Conservation (phyloP, 2,797 vertebrate genomes). For the Pangasius krempfi region DNA sequence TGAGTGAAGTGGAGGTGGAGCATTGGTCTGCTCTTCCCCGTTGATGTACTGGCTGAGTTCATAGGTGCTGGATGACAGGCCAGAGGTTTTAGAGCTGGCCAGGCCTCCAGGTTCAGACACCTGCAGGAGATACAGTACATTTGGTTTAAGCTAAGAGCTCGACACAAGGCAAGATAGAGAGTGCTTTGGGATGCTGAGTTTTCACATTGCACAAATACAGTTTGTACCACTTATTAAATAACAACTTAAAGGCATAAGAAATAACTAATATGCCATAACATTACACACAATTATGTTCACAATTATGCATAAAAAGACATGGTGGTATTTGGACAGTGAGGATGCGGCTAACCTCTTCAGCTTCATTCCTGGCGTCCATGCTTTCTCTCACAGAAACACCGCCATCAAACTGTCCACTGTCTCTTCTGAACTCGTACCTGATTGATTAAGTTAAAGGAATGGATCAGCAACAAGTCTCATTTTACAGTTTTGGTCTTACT, state of each 20-base stretch:
- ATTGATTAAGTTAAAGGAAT: neutral
- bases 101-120: constrained; percentile 65
- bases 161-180: neutral
- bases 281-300: neutral
- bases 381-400: constrained; percentile 51
- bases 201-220: neutral
- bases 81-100: constrained; percentile 78
- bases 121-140: constrained; percentile 34
- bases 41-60: constrained; percentile 92
- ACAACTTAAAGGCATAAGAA: neutral
- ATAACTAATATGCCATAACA: neutral
- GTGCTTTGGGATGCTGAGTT: neutral
- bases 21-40: constrained; percentile 53
- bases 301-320: neutral
- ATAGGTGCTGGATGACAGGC: constrained; percentile 84
- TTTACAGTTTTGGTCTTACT: neutral
- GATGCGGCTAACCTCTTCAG: constrained; percentile 47
- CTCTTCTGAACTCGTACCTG: constrained; percentile 63
- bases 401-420: constrained; percentile 53
- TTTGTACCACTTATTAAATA: neutral
- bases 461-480: neutral
- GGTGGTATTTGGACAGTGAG: neutral
- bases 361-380: constrained; percentile 59
- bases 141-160: neutral
- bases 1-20: constrained; percentile 39